Conservation (phyloP, 2,113 vertebrate genomes). For the Cettia cetti region DNA sequence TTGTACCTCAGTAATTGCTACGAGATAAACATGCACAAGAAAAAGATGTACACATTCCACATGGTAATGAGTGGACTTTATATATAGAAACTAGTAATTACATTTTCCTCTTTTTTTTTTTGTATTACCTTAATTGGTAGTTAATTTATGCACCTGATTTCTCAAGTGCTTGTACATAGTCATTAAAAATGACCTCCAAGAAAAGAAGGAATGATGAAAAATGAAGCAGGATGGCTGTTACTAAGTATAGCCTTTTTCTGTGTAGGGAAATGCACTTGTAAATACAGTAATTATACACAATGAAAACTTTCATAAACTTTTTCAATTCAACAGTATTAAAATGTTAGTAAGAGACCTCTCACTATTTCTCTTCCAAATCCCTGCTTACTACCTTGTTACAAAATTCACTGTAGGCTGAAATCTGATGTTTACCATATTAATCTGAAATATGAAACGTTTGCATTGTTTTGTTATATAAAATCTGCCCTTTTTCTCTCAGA, state of each 20-base stretch:
- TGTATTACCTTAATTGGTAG: conserved; percentile 66
- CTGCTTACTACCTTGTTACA: not conserved
- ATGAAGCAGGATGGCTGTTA: conserved; percentile 7
- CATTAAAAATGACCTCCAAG: conserved; percentile 73
- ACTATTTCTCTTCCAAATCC: not conserved
- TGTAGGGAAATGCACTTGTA: conserved; percentile 9
- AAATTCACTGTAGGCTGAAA: not conserved
- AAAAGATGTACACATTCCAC: conserved; percentile 36
- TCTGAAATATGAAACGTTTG: not conserved
- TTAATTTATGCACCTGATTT: conserved; percentile 77
- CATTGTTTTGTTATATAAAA: not conserved
- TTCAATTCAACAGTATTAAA: not conserved
- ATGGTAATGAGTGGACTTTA: conserved; percentile 60
- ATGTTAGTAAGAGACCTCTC: not conserved
- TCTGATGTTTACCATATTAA: not conserved
- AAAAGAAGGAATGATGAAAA: conserved; percentile 35
- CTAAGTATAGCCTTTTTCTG: conserved; percentile 10
- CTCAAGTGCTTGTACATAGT: conserved; percentile 62
- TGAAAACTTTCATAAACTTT: conserved; percentile 27
- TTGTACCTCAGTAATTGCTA: conserved; percentile 24
- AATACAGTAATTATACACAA: not conserved
- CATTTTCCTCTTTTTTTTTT: conserved; percentile 24
- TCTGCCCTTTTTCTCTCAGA: not conserved
- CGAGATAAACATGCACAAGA: conserved; percentile 53
- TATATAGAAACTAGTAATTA: conserved; percentile 72